Evolutionary conservation across 2,797 vertebrate genomes (phyloP), one percentile per base, ranked within the genome.

Genomic region (Hafferia zeledoni): DNA sequence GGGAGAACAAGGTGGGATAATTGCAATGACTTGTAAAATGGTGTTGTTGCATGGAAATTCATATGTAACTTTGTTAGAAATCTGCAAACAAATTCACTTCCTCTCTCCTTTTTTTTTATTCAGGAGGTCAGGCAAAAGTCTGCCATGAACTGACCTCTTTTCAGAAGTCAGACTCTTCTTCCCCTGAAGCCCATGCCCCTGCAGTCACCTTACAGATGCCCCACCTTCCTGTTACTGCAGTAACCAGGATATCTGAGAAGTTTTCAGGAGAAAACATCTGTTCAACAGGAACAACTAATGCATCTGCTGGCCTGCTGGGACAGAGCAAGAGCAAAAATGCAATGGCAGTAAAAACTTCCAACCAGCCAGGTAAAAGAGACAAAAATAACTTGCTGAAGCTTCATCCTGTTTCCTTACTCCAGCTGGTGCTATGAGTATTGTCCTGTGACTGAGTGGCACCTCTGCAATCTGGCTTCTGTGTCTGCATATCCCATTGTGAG

Each of bases 221-320:
- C 27, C 99, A 99, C 95, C 98, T 99, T 89, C 99, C 99, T 0
- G 99, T 98, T 91, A 98, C 98, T 3, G 98, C 98, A 3, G 49
- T 98, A 72, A 98, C 97, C 12, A 97, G 98, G 59, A 78, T 95
- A 53, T 94, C 97, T 0, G 98, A 98, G 87, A 97, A 91, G 63
- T 97, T 97, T 96, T 98, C 98, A 8, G 98, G 97, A 47, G 98
- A 98, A 46, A 97, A 98, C 12, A 50, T 89, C 9, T 90, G 97
- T 35, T 90, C 96, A 10, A 57, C 96, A 13, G 90, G 96, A 70
- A 84, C 96, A 25, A 97, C 98, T 35, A 87, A 71, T 12, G 95
- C 91, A 0, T 87, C 97, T 17, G 55, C 89, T 41, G 78, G 84
- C 82, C 96, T 97, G 33, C 91, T 94, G 46, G 93, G 92, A n/a